Percentiles rank a stretch among this genome's conserved stretches.
These are phyloP conservation scores for Papilio demoleus DNA, from an alignment of 2,888 invertebrate species.

Conservation along the genomic window DNA sequence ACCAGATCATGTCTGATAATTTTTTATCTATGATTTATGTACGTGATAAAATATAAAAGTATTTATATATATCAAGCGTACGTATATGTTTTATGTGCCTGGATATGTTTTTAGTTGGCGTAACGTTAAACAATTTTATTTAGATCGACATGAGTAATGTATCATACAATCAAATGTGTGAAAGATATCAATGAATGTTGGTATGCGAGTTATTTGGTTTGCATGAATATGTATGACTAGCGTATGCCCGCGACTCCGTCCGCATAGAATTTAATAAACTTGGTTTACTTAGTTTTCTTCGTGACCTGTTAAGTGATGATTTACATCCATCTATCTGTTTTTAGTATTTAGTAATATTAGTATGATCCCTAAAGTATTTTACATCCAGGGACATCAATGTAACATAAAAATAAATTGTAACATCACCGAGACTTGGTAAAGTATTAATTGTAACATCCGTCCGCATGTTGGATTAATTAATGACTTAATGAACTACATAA, in stretches of 20 bases:
- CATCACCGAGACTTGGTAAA: slow-evolving; percentile 11
- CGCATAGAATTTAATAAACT: no score
- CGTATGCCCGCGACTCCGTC: no score
- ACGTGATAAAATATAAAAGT: not conserved
- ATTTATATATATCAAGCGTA: no score
- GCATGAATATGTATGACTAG: not conserved
- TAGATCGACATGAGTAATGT: slow-evolving; percentile 1
- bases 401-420: not conserved
- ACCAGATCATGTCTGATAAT: not conserved
- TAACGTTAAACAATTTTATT: slow-evolving; percentile 7
- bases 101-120: not conserved
- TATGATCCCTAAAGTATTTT: not conserved
- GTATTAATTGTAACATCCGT: slow-evolving; percentile 14
- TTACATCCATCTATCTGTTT: no score
- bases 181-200: not conserved
- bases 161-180: slow-evolving; percentile 1
- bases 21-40: not conserved
- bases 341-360: no score
- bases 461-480: not conserved
- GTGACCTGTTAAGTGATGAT: no score
- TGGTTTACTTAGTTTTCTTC: no score
- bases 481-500: not conserved
- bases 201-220: not conserved
- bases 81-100: not conserved
- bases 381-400: not conserved